These are phyloP conservation scores for Aegithalos caudatus DNA, from an alignment of 2,113 vertebrate genomes.

Conservation along the genomic window DNA sequence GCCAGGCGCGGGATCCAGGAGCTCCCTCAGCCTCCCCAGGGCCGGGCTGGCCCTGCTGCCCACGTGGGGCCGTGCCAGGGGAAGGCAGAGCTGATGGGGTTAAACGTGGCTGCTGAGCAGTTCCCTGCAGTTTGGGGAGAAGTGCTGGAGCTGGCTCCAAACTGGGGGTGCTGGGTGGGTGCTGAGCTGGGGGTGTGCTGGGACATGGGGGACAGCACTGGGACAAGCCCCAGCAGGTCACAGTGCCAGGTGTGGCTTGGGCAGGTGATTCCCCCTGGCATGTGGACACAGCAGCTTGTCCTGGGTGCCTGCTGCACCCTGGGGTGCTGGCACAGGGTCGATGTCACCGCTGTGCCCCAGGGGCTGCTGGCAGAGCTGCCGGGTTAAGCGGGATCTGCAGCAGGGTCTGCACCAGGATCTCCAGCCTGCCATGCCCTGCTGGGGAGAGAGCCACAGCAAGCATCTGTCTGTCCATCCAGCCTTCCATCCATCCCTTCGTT, in stretches of 20 bases:
- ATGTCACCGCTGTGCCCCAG: rapidly evolving
- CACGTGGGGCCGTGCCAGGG: neutral
- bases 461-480: neutral
- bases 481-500: neutral
- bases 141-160: neutral
- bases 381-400: neutral
- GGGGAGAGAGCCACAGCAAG: conserved; percentile 6
- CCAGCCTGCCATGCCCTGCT: neutral
- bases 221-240: neutral
- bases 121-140: neutral
- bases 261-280: neutral
- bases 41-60: neutral
- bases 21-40: neutral
- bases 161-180: neutral
- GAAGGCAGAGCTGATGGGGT: neutral
- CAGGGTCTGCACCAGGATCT: neutral
- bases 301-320: neutral
- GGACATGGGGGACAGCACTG: neutral
- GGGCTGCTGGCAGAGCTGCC: neutral
- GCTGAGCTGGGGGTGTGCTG: neutral
- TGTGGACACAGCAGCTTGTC: neutral
- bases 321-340: rapidly evolving
- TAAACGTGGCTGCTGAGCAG: neutral
- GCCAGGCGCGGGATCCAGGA: neutral
- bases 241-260: neutral